These are phyloP conservation scores for Hydrophis major DNA, from an alignment of 2,797 vertebrate species.

Conservation along the genomic window DNA sequence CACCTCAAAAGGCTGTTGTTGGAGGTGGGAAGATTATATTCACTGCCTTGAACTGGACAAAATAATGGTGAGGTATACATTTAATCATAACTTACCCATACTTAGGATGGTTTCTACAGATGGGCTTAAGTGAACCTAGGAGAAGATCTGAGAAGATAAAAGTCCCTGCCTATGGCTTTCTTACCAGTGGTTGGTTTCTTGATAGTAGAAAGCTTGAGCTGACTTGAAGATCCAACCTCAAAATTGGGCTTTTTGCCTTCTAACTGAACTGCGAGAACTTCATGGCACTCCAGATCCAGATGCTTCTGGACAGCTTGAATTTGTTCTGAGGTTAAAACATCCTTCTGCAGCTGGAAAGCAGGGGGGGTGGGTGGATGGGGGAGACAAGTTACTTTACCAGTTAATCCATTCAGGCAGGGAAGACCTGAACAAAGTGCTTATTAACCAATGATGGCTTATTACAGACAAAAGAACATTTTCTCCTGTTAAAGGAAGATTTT, in stretches of 20 bases:
- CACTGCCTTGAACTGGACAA: background rate
- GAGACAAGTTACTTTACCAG: background rate
- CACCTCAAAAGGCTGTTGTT: background rate
- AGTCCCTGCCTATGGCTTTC: background rate
- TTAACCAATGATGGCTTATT: background rate
- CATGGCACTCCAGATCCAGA: conserved; percentile 73
- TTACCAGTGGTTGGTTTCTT: conserved; percentile 79
- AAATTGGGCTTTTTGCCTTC: conserved; percentile 88
- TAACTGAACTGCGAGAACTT: conserved; percentile 72
- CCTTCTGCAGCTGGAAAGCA: conserved; percentile 75
- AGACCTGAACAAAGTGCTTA: background rate
- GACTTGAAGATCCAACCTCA: conserved; percentile 91
- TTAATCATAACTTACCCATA: too few species aligned
- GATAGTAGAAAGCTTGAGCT: conserved; percentile 81
- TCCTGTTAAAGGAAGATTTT: background rate
- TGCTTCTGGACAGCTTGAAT: conserved; percentile 54
- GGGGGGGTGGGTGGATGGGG: conserved; percentile 18
- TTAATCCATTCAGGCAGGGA: background rate
- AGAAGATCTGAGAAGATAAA: background rate
- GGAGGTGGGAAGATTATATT: background rate
- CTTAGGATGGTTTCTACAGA: background rate
- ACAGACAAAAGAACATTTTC: background rate
- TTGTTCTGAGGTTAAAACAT: conserved; percentile 69
- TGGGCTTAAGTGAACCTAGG: background rate
- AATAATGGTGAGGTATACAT: background rate